Conservation (phyloP, 2,113 vertebrate genomes). For the Gnathonemus longibarbis region DNA sequence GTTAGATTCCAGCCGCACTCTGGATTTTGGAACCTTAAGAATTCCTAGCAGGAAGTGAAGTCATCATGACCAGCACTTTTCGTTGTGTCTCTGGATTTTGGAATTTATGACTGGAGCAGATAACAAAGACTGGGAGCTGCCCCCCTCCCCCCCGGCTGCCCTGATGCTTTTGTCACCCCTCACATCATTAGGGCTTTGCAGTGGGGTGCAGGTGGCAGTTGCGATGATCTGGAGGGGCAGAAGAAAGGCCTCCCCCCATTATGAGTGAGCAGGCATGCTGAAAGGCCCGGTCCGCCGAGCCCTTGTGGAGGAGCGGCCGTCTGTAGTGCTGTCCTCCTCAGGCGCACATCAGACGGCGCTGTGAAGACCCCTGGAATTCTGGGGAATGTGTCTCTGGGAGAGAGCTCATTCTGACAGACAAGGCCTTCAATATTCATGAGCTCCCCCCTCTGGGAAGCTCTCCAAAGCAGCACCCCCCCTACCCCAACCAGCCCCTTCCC, state of each 20-base stretch:
- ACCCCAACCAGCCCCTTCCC: background rate
- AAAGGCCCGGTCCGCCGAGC: background rate
- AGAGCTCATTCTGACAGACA: slow-evolving; percentile 3
- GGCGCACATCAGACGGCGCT: background rate
- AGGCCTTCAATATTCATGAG: slow-evolving; percentile 8
- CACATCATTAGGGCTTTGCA: slow-evolving; percentile 4
- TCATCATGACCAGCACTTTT: background rate
- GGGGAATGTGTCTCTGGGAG: slow-evolving; percentile 6
- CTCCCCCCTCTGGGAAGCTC: background rate
- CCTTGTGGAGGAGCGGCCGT: background rate
- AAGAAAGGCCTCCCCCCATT: slow-evolving; percentile 12
- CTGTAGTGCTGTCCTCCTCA: background rate
- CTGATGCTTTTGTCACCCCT: background rate
- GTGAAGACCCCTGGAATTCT: slow-evolving; percentile 11
- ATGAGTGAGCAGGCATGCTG: background rate
- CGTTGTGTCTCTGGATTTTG: background rate
- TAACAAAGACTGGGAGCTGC: background rate
- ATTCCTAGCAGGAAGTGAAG: background rate
- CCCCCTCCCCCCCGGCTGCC: background rate
- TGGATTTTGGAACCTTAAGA: background rate
- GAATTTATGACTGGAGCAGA: background rate
- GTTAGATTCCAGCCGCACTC: background rate
- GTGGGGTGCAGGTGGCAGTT: slow-evolving; percentile 7
- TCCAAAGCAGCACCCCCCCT: background rate
- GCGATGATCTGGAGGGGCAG: background rate